Evolutionary conservation across 2,888 invertebrate species (phyloP).

Genomic region (Cryptocheilus praepositus): DNA sequence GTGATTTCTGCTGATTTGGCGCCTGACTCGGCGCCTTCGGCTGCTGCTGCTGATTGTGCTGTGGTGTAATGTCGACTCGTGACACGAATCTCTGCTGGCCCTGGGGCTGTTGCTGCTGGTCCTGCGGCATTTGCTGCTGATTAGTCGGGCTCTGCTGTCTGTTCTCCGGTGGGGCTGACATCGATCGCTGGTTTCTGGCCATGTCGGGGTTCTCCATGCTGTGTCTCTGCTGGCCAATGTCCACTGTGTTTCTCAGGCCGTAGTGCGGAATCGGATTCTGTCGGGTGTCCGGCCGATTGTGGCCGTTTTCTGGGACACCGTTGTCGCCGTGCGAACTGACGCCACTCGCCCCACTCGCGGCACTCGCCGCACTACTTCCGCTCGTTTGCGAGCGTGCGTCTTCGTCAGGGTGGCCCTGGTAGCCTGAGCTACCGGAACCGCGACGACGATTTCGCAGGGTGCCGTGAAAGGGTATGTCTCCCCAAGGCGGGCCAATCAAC

Average conservation of each 20-base stretch:
- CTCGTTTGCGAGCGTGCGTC: conserved; percentile 70
- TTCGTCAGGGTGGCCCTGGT: conserved; percentile 67
- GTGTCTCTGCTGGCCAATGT: conserved; percentile 83
- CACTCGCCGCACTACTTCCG: conserved; percentile 67
- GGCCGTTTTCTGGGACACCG: conserved; percentile 34
- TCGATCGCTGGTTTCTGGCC: conserved; percentile 81
- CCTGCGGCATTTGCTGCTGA: conserved; percentile 59
- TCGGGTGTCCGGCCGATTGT: conserved; percentile 37
- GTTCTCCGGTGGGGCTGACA: conserved; percentile 87
- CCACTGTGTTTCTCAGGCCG: conserved; percentile 86
- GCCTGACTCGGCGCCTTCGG: conserved; percentile 50
- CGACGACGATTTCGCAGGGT: conserved; percentile 60
- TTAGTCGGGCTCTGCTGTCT: conserved; percentile 63
- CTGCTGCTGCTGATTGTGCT: conserved; percentile 41
- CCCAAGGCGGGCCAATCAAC: conserved; percentile 75
- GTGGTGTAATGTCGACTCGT: conserved; percentile 61
- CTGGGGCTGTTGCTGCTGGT: conserved; percentile 51
- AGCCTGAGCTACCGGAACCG: conserved; percentile 54
- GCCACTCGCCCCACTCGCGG: conserved; percentile 65
- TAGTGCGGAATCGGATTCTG: conserved; percentile 79
- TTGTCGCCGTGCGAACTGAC: conserved; percentile 68
- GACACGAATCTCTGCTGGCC: conserved; percentile 60
- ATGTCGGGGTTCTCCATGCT: conserved; percentile 78
- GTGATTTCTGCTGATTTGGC: conserved; percentile 40
- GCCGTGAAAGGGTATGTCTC: conserved; percentile 65